phyloP scores from a whole-genome alignment of 2,888 invertebrate species.

The Metacarcinus magister region DNA sequence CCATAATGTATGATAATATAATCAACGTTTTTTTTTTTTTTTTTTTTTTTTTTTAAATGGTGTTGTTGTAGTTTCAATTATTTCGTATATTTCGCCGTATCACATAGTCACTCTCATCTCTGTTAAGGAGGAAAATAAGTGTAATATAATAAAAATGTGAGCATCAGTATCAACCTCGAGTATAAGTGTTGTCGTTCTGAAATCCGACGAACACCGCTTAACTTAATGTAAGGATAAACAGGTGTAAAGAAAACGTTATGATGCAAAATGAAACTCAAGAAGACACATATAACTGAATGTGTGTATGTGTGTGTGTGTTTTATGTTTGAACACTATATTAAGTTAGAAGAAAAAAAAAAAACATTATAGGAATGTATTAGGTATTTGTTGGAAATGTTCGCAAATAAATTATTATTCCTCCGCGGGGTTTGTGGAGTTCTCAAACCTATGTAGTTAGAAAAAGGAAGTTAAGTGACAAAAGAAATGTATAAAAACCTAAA shows the following conservation, averaged over 20 bases:
- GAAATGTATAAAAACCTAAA: neutral
- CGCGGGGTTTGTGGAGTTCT: neutral
- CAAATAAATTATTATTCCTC: neutral
- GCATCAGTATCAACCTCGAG: neutral
- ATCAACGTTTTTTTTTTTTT: neutral
- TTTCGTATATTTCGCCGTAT: neutral
- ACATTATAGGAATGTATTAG: neutral
- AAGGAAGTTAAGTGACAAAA: neutral
- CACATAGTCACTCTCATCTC: neutral
- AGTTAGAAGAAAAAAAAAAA: neutral
- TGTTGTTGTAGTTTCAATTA: neutral
- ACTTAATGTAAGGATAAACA: neutral
- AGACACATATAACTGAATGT: neutral
- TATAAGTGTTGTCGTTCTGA: neutral
- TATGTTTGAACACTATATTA: neutral
- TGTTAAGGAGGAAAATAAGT: slow-evolving; percentile 37
- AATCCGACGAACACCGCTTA: neutral
- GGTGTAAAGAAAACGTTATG: neutral
- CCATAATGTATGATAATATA: neutral
- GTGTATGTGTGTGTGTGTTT: neutral
- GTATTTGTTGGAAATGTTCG: neutral
- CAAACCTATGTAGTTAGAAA: neutral
- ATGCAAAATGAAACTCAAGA: slow-evolving; percentile 38
- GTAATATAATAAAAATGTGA: neutral
- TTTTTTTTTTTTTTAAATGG: neutral